phyloP scores from a whole-genome alignment of 92 coral and sea anemone genomes.

The Epizoanthus scotinus region DNA sequence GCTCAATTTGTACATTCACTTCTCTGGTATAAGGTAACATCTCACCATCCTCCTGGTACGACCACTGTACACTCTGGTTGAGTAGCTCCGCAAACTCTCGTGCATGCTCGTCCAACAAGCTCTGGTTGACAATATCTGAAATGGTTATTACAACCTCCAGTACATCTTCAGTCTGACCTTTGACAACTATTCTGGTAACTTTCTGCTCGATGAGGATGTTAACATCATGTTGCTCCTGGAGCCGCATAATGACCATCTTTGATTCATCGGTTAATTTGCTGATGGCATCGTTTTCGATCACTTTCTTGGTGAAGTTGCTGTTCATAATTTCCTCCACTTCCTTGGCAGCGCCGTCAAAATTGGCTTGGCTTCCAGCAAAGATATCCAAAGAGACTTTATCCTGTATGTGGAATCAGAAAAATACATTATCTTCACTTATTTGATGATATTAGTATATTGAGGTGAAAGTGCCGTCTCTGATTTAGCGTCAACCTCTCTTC shows the following conservation, averaged over 20 bases:
- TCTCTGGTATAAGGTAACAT: constrained; percentile 38
- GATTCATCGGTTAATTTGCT: constrained; percentile 52
- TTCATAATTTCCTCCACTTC: constrained; percentile 42
- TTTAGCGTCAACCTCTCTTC: too few species aligned
- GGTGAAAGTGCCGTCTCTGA: too few species aligned
- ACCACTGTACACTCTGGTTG: constrained; percentile 64
- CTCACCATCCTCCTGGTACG: constrained; percentile 18
- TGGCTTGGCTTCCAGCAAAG: constrained; percentile 38
- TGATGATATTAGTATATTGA: too few species aligned
- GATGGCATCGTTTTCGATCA: constrained; percentile 51
- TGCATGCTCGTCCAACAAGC: constrained; percentile 53
- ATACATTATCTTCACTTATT: too few species aligned
- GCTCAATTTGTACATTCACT: constrained; percentile 59
- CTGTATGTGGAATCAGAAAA: too few species aligned
- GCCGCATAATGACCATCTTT: constrained; percentile 9
- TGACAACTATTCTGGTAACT: constrained; percentile 48
- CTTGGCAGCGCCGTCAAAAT: constrained; percentile 35
- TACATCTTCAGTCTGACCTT: constrained; percentile 63
- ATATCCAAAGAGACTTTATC: constrained; percentile 5
- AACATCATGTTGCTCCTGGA: constrained; percentile 26
- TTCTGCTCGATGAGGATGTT: constrained; percentile 29
- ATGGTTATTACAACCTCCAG: constrained; percentile 8
- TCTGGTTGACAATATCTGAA: constrained; percentile 39
- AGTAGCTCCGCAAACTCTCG: constrained; percentile 53
- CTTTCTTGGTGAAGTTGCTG: constrained; percentile 46